These are phyloP conservation scores for Carassius gibelio DNA, from an alignment of 2,113 vertebrate species.

Conservation along the genomic window DNA sequence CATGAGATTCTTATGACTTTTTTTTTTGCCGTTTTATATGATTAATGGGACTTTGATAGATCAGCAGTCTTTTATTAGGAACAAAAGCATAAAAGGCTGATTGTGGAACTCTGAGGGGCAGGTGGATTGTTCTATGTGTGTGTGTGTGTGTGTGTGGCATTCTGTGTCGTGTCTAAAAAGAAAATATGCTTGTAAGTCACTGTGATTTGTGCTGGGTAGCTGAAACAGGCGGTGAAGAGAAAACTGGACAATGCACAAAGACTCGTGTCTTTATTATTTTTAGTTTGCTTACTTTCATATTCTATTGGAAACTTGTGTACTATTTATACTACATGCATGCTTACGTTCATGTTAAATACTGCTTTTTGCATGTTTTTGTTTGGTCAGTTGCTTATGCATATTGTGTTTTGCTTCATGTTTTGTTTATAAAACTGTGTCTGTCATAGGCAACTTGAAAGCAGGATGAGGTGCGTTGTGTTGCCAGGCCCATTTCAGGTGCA, in stretches of 20 bases:
- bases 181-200: conserved; percentile 25
- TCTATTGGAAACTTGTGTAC: background rate
- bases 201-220: conserved; percentile 5
- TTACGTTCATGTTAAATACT: too few species aligned
- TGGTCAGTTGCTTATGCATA: background rate
- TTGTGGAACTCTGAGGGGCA: conserved; percentile 44
- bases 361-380: background rate
- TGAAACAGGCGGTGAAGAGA: background rate
- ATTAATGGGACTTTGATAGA: conserved; percentile 89
- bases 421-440: background rate
- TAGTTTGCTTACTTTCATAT: background rate
- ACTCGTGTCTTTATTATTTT: background rate
- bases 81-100: conserved; percentile 54
- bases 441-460: background rate
- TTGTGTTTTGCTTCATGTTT: background rate
- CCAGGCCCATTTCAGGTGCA: background rate
- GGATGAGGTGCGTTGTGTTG: background rate
- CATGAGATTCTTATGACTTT: conserved; percentile 80
- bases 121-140: conserved; percentile 22
- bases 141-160: conserved; percentile 32
- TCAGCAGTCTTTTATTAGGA: conserved; percentile 82
- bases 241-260: background rate
- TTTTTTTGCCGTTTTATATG: conserved; percentile 77
- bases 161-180: conserved; percentile 48
- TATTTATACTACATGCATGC: background rate